Evolutionary conservation across 2,113 vertebrate genomes (phyloP), one percentile per base, ranked within the genome.

Genomic region (Epinephelus fuscoguttatus): DNA sequence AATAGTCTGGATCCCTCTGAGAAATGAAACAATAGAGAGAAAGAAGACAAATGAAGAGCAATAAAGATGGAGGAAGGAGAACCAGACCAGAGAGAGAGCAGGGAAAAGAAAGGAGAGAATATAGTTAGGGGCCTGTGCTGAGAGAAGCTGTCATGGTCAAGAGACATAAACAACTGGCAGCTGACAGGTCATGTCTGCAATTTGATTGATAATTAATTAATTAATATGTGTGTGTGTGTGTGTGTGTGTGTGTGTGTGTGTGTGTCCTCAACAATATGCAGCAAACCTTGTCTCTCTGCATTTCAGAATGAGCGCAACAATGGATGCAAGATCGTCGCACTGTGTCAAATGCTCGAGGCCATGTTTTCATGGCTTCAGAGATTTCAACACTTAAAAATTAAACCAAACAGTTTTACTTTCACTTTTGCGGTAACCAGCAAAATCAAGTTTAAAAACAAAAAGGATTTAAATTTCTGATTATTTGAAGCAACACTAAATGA

Each of bases 1-100:
- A 93, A 89, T 99, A 99, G 96, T 98, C 98, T 79, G 98, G 98
- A 92, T 99, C 97, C 93, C 98, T 97, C 98, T 99, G 95, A 80
- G 72, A 66, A 87, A 89, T 71, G 2, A 37, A 62, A 50, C 23
- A 4, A 74, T 9, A 62, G 27, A 57, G 10, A 78, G 30, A 82
- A 6, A 70, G 19, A 67, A n/a, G 6, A 19, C 5, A n/a, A 33
- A 19, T 11, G 8, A 56, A 49, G 42, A 49, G 42, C 1, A 11
- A 33, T 40, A 3, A 8, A 50, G 7, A 68, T 7, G 19, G 27
- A 61, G 6, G 23, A 14, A 0, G 3, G 12, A 4, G 11, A 6
- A 52, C 18, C 50, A 52, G 59, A 21, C 1, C 11, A 6, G 19
- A 23, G 3, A 52, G n/a, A 45, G 62, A 6, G 62, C 6, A 6